phyloP scores from a whole-genome alignment of 2,888 invertebrate species.

The Ellobium chinense region DNA sequence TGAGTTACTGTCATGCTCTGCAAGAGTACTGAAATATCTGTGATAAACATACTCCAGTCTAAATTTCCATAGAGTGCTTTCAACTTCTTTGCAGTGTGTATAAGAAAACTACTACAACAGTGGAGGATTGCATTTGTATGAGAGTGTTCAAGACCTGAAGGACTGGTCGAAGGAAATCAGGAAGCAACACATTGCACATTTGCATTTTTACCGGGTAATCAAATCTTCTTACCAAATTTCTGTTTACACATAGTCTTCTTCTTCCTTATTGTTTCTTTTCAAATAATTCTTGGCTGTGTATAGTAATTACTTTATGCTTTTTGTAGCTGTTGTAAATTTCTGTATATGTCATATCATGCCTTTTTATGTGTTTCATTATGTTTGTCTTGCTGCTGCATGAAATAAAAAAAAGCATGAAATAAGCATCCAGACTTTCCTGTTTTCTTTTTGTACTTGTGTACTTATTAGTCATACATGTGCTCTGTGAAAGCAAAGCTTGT shows the following conservation, averaged over 20 bases:
- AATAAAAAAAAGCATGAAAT: conserved; percentile 31
- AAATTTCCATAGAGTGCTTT: conserved; percentile 20
- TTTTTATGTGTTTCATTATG: conserved; percentile 3
- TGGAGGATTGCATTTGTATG: too few species aligned
- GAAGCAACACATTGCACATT: too few species aligned
- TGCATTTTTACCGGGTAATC: background rate
- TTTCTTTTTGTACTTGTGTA: background rate
- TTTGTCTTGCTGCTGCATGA: conserved; percentile 37
- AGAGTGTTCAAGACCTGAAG: too few species aligned
- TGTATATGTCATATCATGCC: conserved; percentile 13
- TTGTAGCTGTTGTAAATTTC: conserved; percentile 13
- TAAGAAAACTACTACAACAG: too few species aligned
- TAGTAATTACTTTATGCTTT: conserved; percentile 3
- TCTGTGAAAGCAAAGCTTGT: too few species aligned
- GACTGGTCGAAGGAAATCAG: too few species aligned
- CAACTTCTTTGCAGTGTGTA: background rate
- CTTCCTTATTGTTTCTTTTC: background rate
- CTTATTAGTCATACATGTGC: too few species aligned
- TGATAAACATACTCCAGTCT: conserved; percentile 33
- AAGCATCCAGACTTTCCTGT: background rate
- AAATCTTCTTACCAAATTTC: background rate
- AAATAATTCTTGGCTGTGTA: background rate
- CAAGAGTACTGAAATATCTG: conserved; percentile 22
- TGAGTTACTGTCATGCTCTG: too few species aligned
- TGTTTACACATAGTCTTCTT: background rate